Evolutionary conservation across 23 tunicate genomes (phyloP).

Genomic region (Phallusia fumigata): DNA sequence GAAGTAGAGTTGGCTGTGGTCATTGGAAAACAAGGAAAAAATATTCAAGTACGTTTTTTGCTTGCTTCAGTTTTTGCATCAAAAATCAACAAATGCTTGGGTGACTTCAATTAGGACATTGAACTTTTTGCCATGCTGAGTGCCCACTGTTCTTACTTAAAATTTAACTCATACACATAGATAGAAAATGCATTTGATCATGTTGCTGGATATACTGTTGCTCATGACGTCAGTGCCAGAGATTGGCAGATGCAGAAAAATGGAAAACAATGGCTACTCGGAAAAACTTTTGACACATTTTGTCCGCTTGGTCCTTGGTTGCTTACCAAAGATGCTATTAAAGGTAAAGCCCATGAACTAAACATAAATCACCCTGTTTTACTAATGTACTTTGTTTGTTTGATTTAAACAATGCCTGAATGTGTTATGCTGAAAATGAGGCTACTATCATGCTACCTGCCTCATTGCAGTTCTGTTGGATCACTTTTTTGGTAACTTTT

Average conservation of each 20-base stretch:
- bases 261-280: constrained; percentile 89
- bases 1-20: constrained; percentile 86
- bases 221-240: constrained; percentile 93
- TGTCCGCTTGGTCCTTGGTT: constrained; percentile 90
- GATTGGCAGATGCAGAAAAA: constrained; percentile 93
- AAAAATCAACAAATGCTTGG: too few relatives aligned
- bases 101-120: too few relatives aligned
- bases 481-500: not conserved
- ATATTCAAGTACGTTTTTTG: constrained; percentile 24
- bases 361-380: too few relatives aligned
- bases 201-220: constrained; percentile 95
- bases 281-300: constrained; percentile 97
- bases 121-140: too few relatives aligned
- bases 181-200: constrained; percentile 71
- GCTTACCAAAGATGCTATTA: constrained; percentile 67
- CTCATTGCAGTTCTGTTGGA: not conserved
- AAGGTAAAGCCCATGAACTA: too few relatives aligned
- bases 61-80: too few relatives aligned
- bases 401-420: too few relatives aligned
- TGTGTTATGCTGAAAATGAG: too few relatives aligned
- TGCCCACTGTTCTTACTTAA: too few relatives aligned
- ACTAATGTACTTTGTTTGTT: too few relatives aligned
- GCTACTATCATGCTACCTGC: too few relatives aligned
- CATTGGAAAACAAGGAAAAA: constrained; percentile 64
- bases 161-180: too few relatives aligned